Evolutionary conservation across 2,888 invertebrate species (phyloP).

Genomic region (Gisinianus flammeolus): DNA sequence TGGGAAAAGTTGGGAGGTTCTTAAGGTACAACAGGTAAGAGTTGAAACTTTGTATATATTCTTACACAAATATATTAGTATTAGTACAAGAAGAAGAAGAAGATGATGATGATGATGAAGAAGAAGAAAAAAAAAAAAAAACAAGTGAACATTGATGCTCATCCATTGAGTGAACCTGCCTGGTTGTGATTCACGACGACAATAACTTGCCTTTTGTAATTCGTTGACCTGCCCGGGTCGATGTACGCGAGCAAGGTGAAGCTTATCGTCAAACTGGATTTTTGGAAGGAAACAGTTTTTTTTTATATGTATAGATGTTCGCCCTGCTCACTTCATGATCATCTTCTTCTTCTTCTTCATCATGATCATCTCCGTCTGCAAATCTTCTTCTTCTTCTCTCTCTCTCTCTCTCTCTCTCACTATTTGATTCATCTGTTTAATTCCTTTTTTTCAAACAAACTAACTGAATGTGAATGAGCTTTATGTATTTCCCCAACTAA

Average conservation of each 20-base stretch:
- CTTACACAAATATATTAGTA: conserved; percentile 10
- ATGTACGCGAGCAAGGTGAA: conserved; percentile 41
- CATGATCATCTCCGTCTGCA: conserved; percentile 17
- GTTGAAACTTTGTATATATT: background rate
- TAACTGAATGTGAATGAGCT: conserved; percentile 36
- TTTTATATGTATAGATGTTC: background rate
- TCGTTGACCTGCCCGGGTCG: conserved; percentile 44
- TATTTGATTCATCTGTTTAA: conserved; percentile 18
- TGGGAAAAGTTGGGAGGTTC: background rate
- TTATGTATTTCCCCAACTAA: conserved; percentile 12
- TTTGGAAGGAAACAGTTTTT: conserved; percentile 41
- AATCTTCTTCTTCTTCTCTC: background rate
- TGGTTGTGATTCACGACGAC: conserved; percentile 41
- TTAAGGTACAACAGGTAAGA: conserved; percentile 2
- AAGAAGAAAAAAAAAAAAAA: conserved; percentile 15
- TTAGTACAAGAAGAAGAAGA: background rate
- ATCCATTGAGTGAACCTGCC: conserved; percentile 36
- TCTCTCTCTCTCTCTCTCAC: background rate
- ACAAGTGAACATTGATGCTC: conserved; percentile 27
- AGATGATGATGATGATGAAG: too few species aligned
- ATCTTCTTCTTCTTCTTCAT: background rate
- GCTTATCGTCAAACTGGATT: conserved; percentile 40
- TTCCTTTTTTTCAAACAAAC: background rate
- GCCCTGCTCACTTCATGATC: background rate
- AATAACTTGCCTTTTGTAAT: conserved; percentile 31